Base-by-base conservation (phyloP, 2,888 invertebrate species). In the Spilosoma lubricipeda region DNA sequence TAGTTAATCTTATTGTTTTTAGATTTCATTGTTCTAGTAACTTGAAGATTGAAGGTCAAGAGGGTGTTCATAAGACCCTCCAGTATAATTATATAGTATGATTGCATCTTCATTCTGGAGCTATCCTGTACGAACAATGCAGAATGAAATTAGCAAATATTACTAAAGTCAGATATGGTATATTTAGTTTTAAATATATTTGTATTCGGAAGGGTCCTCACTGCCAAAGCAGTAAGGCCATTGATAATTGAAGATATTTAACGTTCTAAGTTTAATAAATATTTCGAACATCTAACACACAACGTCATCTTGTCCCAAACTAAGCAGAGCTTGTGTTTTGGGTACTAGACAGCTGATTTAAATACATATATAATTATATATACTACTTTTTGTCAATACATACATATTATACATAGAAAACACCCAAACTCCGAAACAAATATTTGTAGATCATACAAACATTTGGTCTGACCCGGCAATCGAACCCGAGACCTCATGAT, bases 41-140 rank as follows among this genome's bases (percentile, higher is more conserved):
- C 45, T 66, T 20, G 8, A 81, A 78, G 76, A 68, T 71, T 74
- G 78, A 87, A 87, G 84, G 85, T 86, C 82, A 87, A 81, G 79
- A 81, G 76, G 76, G 72, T 80, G 85, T 84, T 85, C 77, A 80
- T 80, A 78, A 84, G 83, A 81, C 87, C 82, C 86, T 33, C 23
- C 33, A 67, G 23, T 48, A 33, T 30, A 48, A 9, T 83, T 84
- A 85, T 89, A 90, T 85, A 87, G 88, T 84, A 89, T 93, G 93
- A 93, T 93, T 94, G 92, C 91, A 91, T 93, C 90, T 93, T 92
- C 91, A 92, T 93, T 93, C 91, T 85, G 89, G 85, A 90, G 87
- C 89, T 87, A 88, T 87, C 84, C 87, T 87, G 85, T 82, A 87
- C 86, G 89, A 90, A 89, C 89, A 88, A 87, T 89, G 79, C 83